Percentiles rank a stretch among this genome's conserved stretches.
Conservation (phyloP, 2,888 invertebrate species). For the Eustalomyia histrio region DNA sequence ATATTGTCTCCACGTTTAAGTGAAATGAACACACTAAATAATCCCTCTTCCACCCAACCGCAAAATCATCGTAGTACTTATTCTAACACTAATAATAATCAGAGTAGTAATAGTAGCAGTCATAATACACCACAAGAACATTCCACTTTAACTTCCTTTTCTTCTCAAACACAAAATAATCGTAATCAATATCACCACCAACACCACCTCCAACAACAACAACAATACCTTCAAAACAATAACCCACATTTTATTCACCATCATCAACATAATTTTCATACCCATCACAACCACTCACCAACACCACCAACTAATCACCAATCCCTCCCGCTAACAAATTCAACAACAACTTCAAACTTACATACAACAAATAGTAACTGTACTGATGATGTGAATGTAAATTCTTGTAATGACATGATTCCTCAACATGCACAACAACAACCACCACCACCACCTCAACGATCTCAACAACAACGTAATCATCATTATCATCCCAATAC, state of each 20-base stretch:
- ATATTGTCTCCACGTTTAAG: slow-evolving; percentile 18
- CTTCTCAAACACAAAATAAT: slow-evolving; percentile 33
- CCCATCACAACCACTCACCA: slow-evolving; percentile 40
- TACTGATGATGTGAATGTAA: slow-evolving; percentile 80
- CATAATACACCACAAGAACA: slow-evolving; percentile 13
- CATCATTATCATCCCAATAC: slow-evolving; percentile 9
- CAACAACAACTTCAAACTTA: slow-evolving; percentile 79
- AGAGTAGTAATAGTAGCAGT: slow-evolving; percentile 38
- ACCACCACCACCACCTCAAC: slow-evolving; percentile 61
- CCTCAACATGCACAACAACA: slow-evolving; percentile 72
- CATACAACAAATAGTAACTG: slow-evolving; percentile 77
- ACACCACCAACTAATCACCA: slow-evolving; percentile 76
- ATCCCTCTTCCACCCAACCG: slow-evolving; percentile 17
- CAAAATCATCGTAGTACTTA: slow-evolving; percentile 30
- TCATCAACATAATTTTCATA: slow-evolving; percentile 24
- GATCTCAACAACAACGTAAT: slow-evolving; percentile 35
- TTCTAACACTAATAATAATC: slow-evolving; percentile 36
- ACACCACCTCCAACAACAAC: background rate
- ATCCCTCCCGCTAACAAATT: slow-evolving; percentile 77
- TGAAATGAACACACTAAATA: slow-evolving; percentile 7
- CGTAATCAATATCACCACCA: slow-evolving; percentile 22
- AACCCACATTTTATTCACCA: slow-evolving; percentile 53
- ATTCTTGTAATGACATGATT: slow-evolving; percentile 79
- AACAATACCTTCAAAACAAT: slow-evolving; percentile 29
- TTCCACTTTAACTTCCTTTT: slow-evolving; percentile 36